Base-by-base conservation (phyloP, 2,797 vertebrate species). In the Micromesistius poutassou region DNA sequence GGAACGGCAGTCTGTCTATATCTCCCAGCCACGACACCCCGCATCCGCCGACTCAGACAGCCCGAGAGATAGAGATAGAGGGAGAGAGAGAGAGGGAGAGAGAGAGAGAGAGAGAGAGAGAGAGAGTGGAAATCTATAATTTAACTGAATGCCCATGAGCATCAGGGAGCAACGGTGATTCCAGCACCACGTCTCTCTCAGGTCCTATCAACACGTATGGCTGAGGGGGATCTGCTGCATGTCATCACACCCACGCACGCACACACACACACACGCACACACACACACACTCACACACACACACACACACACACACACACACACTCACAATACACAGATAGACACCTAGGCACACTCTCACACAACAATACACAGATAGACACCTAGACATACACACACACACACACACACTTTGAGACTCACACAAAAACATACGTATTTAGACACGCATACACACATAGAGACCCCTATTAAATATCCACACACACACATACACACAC, bases 121-220 rank as follows among this genome's bases (percentile, higher is more conserved):
- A 30, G 70, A 40, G 55, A 87, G 80, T 76, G 82, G 82, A 83
- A 90, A 92, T 92, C 81, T 85, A 92, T 93, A 86, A 92, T 93
- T 93, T 90, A 92, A 89, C 82, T 25, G 50, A 90, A 93, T 91
- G 90, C 91, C 92, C 90, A 92, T 79, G 36, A 92, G 93, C 89
- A 81, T 82, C 89, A 81, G 87, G 80, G 75, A 84, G 82, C 87
- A 83, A 84, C 90, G 87, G 78, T 86, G 88, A 91, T 89, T 91
- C 85, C 84, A 87, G 90, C 85, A 84, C 82, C 40, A 42, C 40
- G 30, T 79, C 77, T 78, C 80, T 88, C 84, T 83, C 87, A 84
- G 84, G 87, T 89, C 87, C 75, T 82, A 83, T 78, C 77, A 84
- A 72, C 81, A 78, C 80, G 62, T 76, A 77, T 79, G 82, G 82